Evolutionary conservation across 2,113 vertebrate species (phyloP).

Genomic region (Spheniscus mendiculus): DNA sequence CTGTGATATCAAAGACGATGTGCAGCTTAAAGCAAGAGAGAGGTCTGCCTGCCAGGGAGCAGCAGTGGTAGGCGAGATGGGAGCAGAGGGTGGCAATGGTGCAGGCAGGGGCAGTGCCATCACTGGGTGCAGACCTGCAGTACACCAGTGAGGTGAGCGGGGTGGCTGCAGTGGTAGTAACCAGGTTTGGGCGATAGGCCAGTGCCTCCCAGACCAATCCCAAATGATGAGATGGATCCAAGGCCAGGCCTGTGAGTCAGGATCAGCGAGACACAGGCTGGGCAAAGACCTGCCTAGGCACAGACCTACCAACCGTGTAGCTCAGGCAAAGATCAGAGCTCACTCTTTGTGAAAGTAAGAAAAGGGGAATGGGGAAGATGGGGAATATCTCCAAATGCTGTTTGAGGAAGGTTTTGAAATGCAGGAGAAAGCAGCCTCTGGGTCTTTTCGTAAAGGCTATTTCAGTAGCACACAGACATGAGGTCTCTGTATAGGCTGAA

Average conservation of each 20-base stretch:
- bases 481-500: not conserved
- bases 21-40: not conserved
- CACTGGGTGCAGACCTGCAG: not conserved
- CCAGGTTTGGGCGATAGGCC: rapidly evolving
- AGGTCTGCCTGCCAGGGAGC: not conserved
- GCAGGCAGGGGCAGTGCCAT: not conserved
- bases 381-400: not conserved
- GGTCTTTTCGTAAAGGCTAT: not conserved
- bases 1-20: not conserved
- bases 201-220: not conserved
- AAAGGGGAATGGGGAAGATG: not conserved
- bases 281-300: not conserved
- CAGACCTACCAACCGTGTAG: not conserved
- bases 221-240: not conserved
- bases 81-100: not conserved
- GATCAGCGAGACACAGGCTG: not conserved
- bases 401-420: not conserved
- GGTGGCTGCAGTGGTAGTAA: not conserved
- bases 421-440: not conserved
- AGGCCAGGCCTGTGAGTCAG: rapidly evolving
- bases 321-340: not conserved
- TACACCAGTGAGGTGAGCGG: rapidly evolving
- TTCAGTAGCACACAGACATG: not conserved
- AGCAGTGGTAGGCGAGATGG: not conserved
- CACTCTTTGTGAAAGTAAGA: not conserved